phyloP scores from a whole-genome alignment of 2,797 vertebrate species.

The Myioborus melanocephalus region DNA sequence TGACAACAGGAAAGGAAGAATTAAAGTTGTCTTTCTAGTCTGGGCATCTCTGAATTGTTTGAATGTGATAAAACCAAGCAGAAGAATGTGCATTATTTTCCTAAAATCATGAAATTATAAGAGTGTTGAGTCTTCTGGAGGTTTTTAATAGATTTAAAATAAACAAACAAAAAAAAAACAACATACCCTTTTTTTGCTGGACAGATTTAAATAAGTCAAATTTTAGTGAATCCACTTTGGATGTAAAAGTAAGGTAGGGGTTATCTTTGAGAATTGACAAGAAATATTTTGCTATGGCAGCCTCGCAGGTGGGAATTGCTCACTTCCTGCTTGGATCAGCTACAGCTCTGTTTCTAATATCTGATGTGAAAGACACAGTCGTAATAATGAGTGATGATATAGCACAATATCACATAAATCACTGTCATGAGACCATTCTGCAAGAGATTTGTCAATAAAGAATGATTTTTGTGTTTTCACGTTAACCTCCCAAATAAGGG shows the following conservation, averaged over 20 bases:
- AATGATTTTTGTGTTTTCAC: not conserved
- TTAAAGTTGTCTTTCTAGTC: not conserved
- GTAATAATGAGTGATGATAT: not conserved
- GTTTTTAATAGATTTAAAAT: not conserved
- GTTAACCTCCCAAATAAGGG: not conserved
- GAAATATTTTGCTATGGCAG: not conserved
- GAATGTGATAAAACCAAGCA: not conserved
- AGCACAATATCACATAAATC: not conserved
- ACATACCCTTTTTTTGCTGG: not conserved
- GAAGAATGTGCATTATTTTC: not conserved
- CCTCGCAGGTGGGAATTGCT: not conserved
- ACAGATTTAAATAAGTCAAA: not conserved
- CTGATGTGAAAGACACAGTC: not conserved
- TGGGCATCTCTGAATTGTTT: not conserved
- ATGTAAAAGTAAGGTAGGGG: not conserved
- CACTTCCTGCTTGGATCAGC: not conserved
- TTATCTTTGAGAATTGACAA: not conserved
- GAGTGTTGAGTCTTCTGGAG: not conserved
- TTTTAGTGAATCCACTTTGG: not conserved
- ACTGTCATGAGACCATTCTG: not conserved
- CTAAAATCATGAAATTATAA: not conserved
- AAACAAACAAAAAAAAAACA: not conserved
- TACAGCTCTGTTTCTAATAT: not conserved
- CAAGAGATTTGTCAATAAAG: not conserved
- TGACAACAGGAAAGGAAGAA: not conserved